A percentile compares a stretch with the other conserved stretches of the same genome.
Evolutionary conservation across 2,797 vertebrate genomes (phyloP).

Genomic region (Catamblyrhynchus diadema): DNA sequence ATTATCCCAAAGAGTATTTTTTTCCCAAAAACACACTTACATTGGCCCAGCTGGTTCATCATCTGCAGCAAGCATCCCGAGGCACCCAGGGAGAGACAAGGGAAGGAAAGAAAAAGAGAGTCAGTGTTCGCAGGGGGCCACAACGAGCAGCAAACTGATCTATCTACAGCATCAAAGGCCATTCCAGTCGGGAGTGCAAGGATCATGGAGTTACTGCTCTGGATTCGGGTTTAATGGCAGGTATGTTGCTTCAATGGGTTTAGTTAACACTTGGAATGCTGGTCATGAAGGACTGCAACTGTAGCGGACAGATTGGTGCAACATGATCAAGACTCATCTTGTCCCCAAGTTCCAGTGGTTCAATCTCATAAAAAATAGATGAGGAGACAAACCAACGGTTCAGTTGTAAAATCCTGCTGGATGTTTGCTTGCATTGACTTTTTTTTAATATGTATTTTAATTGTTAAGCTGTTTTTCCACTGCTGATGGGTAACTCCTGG

Average conservation of each 20-base stretch:
- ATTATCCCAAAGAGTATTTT: not conserved
- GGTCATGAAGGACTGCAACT: constrained; percentile 84
- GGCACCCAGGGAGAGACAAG: constrained; percentile 52
- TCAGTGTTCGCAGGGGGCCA: constrained; percentile 2
- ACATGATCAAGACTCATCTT: constrained; percentile 75
- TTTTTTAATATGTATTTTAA: not conserved
- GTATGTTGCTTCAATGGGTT: constrained; percentile 79
- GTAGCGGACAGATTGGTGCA: constrained; percentile 81
- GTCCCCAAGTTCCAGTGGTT: constrained; percentile 87
- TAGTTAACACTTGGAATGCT: constrained; percentile 81
- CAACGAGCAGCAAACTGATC: constrained; percentile 50
- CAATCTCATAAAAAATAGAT: constrained; percentile 79
- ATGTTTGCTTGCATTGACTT: constrained; percentile 73
- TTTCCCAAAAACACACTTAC: constrained; percentile 79
- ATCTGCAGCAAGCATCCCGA: constrained; percentile 75
- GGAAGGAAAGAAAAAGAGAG: constrained; percentile 67
- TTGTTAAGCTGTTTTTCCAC: constrained; percentile 8
- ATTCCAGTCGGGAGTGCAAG: constrained; percentile 75
- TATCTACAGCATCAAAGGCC: constrained; percentile 75
- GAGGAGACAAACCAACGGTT: constrained; percentile 84
- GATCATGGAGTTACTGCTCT: constrained; percentile 77
- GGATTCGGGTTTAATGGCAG: constrained; percentile 74
- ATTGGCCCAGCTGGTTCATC: constrained; percentile 95
- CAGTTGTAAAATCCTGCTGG: constrained; percentile 88
- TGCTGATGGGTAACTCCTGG: not conserved